Percentiles rank a stretch among this genome's conserved stretches.
Evolutionary conservation across 2,797 vertebrate species (phyloP).

Genomic region (Pantherophis alleghaniensis): DNA sequence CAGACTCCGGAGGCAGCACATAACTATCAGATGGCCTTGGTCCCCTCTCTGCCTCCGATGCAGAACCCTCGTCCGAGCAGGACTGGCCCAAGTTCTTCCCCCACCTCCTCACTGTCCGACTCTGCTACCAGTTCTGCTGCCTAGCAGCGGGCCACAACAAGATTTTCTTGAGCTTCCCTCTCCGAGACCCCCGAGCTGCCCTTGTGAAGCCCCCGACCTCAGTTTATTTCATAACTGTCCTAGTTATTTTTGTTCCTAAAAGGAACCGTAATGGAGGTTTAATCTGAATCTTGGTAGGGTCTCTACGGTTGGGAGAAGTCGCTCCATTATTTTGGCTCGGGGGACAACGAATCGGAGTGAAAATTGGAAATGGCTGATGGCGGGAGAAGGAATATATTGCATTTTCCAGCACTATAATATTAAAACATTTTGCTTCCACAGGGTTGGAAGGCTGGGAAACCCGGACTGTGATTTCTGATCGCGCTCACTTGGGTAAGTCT

Average conservation of each 20-base stretch:
- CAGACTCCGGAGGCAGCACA: no score
- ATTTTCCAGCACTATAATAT: neutral
- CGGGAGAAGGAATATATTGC: neutral
- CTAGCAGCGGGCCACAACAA: no score
- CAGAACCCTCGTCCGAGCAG: no score
- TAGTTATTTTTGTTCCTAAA: neutral
- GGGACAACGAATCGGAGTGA: neutral
- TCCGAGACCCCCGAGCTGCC: no score
- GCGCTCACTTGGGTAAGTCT: slow-evolving; percentile 79
- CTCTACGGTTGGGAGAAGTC: rapidly evolving
- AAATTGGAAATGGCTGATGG: neutral
- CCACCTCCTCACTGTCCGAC: no score
- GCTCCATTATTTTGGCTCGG: rapidly evolving
- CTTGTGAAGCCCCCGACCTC: neutral
- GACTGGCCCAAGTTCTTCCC: no score
- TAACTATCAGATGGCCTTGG: no score
- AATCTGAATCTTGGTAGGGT: neutral
- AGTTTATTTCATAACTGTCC: neutral
- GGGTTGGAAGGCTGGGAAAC: slow-evolving; percentile 82
- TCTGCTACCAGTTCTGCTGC: no score
- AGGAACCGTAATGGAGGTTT: neutral
- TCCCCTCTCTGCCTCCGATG: no score
- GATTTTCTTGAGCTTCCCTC: no score
- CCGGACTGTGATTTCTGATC: slow-evolving; percentile 80
- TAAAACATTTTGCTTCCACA: slow-evolving; percentile 24